Base-by-base conservation (phyloP, 2,113 vertebrate species). In the Caloenas nicobarica region DNA sequence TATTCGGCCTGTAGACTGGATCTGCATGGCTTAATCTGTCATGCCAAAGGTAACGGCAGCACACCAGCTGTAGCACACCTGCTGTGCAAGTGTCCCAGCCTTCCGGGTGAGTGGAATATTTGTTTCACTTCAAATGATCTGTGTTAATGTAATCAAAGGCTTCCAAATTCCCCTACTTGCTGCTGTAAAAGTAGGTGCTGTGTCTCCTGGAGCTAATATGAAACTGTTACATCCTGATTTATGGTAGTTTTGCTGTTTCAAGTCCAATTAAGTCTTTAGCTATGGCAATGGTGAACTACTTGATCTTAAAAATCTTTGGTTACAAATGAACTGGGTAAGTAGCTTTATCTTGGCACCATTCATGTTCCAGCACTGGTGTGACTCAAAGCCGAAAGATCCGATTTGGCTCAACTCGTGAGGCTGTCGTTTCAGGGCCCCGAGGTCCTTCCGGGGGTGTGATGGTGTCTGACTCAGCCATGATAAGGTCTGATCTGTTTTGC, bases 401-500 rank as follows among this genome's bases (percentile, higher is more conserved):
- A 74, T 91, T 94, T 94, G 86, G 48, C 82, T 94, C 82, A 64
- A 68, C 38, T 71, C 81, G 64, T 73, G 61, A 62, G n/a, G 9
- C 38, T 26, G 80, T 19, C 13, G 5, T n/a, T 73, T 66, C 11
- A 8, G 46, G 34, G 74, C 71, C 57, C 50, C 1, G 1, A 42
- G 66, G 74, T 58, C n/a, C 40, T 70, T 70, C 64, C 0, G 1
- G 76, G 66, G 38, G 5, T 5, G 65, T 21, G 69, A 57, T 53
- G 60, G 12, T 68, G 61, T 53, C 95, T 96, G 90, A 56, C 53
- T 83, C 29, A 38, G 60, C 51, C 64, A 22, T 0, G 57, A 86
- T 95, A 94, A 96, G 40, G 70, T 86, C 79, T 91, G 77, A 95
- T 71, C 53, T 91, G 65, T 87, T 92, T 48, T 85, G 84, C n/a